Evolutionary conservation across 1,140 invertebrate species (phyloP), one percentile per base, ranked within the genome.

Genomic region (Drosophila triauraria): DNA sequence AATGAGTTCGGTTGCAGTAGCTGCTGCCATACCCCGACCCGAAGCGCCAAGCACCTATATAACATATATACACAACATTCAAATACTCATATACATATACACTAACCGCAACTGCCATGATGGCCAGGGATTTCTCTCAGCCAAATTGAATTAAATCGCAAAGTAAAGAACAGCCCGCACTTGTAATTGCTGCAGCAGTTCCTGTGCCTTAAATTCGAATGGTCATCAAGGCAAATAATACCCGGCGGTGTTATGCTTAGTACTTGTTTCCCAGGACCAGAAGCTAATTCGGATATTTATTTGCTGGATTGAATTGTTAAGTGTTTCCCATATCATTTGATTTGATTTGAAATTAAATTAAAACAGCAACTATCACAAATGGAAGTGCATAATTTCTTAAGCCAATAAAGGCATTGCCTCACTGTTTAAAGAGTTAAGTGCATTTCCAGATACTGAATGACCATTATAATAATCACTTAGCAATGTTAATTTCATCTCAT

Each of bases 1-100:
- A 87, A 88, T 90, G 81, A 87, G 84, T 88, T 81, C 60, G 69
- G 50, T 27, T 78, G 68, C 75, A 59, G 23, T 69, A 47, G 60
- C 59, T 32, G 43, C 27, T 46, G 42, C 30, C 50, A 42, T 35
- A 59, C 47, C 72, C 67, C 53, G 54, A 42, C 23, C 56, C 58
- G 12, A 13, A 13, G 35, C 20, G 27, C 50, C 50, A 35, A 35
- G 50, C 50, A 32, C 30, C 51, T 15, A 10, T 50, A 50, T 4
- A 15, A 10, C 30, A 50, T 4, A 15, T 53, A 35, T 35, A 8
- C 35, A 35, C 8, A 53, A 15, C 13, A 23, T 5, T 53, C 51
- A 8, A 32, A 48, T 59, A 27, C 13, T 12, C 20, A 38, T 17
- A 40, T 42, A 47, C 44, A 62, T 23, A 43, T 38, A 43, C 7